Evolutionary conservation across 2,113 vertebrate genomes (phyloP), one percentile per base, ranked within the genome.

Genomic region (Dissostichus mawsoni): DNA sequence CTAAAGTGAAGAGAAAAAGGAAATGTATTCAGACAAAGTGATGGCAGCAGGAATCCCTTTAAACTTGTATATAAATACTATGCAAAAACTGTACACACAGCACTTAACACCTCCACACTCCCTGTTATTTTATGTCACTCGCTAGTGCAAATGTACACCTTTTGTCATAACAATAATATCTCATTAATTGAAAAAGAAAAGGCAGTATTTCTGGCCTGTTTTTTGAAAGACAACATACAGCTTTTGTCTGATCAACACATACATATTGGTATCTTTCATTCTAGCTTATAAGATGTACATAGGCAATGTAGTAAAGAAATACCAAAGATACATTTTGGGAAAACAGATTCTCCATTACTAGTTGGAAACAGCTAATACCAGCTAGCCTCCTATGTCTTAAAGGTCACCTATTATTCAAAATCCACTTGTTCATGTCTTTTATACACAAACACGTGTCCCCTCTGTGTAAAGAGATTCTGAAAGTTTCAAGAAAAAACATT

Each of bases 21-120:
- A 76, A 70, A 71, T 66, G 58, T 59, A 18, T 23, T 52, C 6
- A 78, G 6, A 67, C 14, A 45, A 20, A 66, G 47, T 47, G 44
- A 77, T 33, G 55, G 23, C 48, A 71, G 8, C 1, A 56, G 18
- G 23, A 62, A 55, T 8, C 23, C n/a, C 56, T 51, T 33, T 0
- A 47, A 53, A 16, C 0, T 69, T 75, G 25, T 3, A 8, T 20
- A 23, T 57, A 63, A 45, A 29, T 65, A 45, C 33, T 45, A 18
- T 44, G 13, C 14, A 53, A 23, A 23, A 23, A 23, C n/a, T 53
- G 20, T 11, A 47, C 16, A 14, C 14, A 25, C 33, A 14, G 12
- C 0, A 44, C 48, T 25, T 9, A 64, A 52, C 48, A 73, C 29
- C 18, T 11, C 8, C 3, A 7, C 17, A 33, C 8, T 12, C 2